Evolutionary conservation across 2,797 vertebrate genomes (phyloP), one percentile per base, ranked within the genome.

Genomic region (Enteromius mattozi): DNA sequence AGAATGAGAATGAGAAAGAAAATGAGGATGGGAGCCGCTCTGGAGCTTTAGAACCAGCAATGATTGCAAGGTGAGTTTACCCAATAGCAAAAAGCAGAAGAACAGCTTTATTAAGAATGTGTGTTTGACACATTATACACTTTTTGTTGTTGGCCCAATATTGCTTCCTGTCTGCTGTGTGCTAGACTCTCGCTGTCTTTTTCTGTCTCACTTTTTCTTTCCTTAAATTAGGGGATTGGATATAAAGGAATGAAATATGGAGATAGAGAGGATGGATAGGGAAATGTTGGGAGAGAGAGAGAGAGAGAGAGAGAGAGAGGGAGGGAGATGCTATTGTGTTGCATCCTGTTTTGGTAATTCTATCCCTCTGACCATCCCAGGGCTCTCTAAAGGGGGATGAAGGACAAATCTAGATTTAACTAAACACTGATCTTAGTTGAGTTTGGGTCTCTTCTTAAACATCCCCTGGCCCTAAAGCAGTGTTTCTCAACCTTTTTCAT

Each of bases 331-430:
- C 80, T 88, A 88, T 90, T 90, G 83, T 87, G 87, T 88, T 89
- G 89, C 89, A 87, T 90, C 90, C 87, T 88, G 89, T 89, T 89
- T 86, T 88, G 76, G 87, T 88, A 90, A 87, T 82, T 77, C 80
- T 78, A 87, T 87, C 85, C 86, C 71, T 82, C 83, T 86, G 84
- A 65, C 71, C 65, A 12, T 81, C 70, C 76, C 59, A 0, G 65
- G 75, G 68, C 80, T 82, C 63, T 83, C 78, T 85, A 27, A 45
- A 80, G 49, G 70, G 68, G 49, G 42, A 12, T 2, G 37, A 49
- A 81, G 76, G 80, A 80, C 59, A 30, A 61, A 87, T 82, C 68
- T 61, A 70, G 59, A 74, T 49, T 54, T 71, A 56, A 59, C 3
- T 68, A 49, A 61, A 75, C 17, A 47, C 61, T 78, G 74, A 54